These are phyloP conservation scores for Tribolium freemani DNA, from an alignment of 2,888 invertebrate genomes.

Conservation along the genomic window DNA sequence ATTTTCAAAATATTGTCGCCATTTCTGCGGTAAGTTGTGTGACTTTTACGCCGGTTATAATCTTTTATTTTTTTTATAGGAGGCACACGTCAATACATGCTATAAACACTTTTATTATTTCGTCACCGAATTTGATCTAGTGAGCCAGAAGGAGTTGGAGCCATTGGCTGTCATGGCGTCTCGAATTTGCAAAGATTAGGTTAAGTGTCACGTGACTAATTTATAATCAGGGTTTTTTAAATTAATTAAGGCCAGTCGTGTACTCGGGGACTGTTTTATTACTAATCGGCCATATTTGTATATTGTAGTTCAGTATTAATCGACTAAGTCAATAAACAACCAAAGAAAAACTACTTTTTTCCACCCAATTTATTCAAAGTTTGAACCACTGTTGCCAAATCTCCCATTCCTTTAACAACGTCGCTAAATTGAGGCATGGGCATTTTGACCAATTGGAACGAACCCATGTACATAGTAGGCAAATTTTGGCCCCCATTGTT, in stretches of 20 bases:
- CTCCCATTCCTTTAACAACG: constrained; percentile 24
- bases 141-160: constrained; percentile 87
- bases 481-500: not conserved
- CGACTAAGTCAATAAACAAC: not conserved
- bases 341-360: not conserved
- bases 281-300: constrained; percentile 19
- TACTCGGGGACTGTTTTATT: constrained; percentile 16
- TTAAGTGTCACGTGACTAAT: constrained; percentile 22
- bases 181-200: constrained; percentile 76
- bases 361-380: constrained; percentile 23
- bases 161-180: constrained; percentile 85
- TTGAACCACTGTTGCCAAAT: constrained; percentile 25
- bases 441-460: constrained; percentile 26
- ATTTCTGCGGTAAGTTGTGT: constrained; percentile 84
- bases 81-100: constrained; percentile 94
- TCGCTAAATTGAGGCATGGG: constrained; percentile 31
- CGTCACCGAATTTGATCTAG: constrained; percentile 87
- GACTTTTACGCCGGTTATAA: not conserved
- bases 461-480: constrained; percentile 27
- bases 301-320: constrained; percentile 23
- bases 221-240: constrained; percentile 15
- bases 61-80: constrained; percentile 72
- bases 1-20: constrained; percentile 89
- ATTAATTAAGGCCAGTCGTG: not conserved
- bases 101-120: constrained; percentile 97